A percentile compares a stretch with the other conserved stretches of the same genome.
phyloP scores from a whole-genome alignment of 2,888 invertebrate genomes.

The Alsophila aescularia region DNA sequence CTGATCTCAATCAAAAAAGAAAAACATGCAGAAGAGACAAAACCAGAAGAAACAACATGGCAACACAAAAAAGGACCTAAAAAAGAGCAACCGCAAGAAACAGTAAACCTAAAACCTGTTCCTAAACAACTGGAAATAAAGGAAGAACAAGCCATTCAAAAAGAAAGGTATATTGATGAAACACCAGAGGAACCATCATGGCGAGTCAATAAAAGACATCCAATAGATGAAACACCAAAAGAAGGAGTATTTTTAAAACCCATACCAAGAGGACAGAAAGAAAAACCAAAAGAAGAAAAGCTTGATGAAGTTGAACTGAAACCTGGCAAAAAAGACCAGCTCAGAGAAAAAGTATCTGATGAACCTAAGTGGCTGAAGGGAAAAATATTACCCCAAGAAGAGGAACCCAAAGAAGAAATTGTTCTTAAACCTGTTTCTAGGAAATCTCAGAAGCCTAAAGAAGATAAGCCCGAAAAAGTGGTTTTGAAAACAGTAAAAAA shows the following conservation, averaged over 20 bases:
- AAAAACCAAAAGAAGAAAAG: conserved; percentile 39
- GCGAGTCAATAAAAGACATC: no score
- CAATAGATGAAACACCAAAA: conserved; percentile 40
- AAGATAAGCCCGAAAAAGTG: conserved; percentile 74
- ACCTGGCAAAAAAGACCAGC: conserved; percentile 25
- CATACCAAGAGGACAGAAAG: conserved; percentile 45
- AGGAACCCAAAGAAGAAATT: conserved; percentile 36
- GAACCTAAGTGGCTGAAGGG: conserved; percentile 52
- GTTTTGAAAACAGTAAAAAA: conserved; percentile 63
- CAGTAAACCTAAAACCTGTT: conserved; percentile 21
- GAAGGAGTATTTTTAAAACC: no score
- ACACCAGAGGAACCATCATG: no score
- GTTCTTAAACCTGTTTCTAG: conserved; percentile 72
- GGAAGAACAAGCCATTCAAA: conserved; percentile 33
- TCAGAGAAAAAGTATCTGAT: conserved; percentile 44
- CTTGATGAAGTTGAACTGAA: conserved; percentile 61
- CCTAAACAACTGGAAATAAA: conserved; percentile 38
- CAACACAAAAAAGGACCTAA: conserved; percentile 49
- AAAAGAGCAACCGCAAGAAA: conserved; percentile 25
- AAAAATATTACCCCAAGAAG: conserved; percentile 46
- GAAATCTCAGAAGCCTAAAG: conserved; percentile 55
- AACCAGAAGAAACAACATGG: conserved; percentile 56
- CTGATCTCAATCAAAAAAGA: conserved; percentile 33
- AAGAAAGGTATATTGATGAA: conserved; percentile 40
- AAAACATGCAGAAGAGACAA: conserved; percentile 36